Conservation (phyloP, 2,888 invertebrate genomes). For the Vannuccia rotundouncinata region DNA sequence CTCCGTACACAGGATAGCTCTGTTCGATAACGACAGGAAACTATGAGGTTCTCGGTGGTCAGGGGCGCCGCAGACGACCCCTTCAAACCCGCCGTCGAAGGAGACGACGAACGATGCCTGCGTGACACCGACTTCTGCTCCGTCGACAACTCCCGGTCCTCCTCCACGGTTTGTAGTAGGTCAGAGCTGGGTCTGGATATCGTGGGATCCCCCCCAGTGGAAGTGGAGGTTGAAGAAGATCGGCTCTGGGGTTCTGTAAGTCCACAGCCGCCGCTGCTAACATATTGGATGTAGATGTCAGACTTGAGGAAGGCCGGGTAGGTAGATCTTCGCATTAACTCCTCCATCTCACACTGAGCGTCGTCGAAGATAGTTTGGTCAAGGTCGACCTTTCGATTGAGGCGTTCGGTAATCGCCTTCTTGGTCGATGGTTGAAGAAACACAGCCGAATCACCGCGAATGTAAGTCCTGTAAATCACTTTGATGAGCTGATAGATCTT, state of each 20-base stretch:
- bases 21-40: constrained; percentile 5
- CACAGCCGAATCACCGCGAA: constrained; percentile 63
- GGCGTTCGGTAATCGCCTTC: constrained; percentile 68
- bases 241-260: background rate
- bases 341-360: constrained; percentile 74
- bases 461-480: constrained; percentile 60
- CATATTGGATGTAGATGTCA: constrained; percentile 4
- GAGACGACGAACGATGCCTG: background rate
- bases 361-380: constrained; percentile 76
- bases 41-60: constrained; percentile 16
- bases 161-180: background rate
- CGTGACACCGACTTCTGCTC: background rate
- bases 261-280: background rate
- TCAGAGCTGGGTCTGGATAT: background rate
- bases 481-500: constrained; percentile 67
- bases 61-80: background rate
- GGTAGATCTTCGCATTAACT: constrained; percentile 74
- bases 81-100: background rate
- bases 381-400: constrained; percentile 60
- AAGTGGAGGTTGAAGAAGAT: background rate
- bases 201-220: background rate
- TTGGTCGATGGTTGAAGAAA: constrained; percentile 75
- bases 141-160: background rate
- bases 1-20: constrained; percentile 1
- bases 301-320: constrained; percentile 87